Evolutionary conservation across 2,797 vertebrate genomes (phyloP).

Genomic region (Erethizon dorsatum): DNA sequence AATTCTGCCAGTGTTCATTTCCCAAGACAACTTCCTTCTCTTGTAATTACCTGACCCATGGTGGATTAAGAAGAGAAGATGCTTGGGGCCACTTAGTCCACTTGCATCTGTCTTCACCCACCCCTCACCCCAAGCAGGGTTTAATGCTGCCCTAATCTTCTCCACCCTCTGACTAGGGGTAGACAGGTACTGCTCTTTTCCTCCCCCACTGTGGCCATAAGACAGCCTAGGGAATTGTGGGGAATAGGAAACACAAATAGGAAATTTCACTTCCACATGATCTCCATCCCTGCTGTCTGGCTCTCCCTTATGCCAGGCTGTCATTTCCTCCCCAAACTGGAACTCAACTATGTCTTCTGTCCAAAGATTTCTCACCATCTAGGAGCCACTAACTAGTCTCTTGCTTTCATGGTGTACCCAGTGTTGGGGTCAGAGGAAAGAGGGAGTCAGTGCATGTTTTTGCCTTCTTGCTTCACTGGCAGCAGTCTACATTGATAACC

Average conservation of each 20-base stretch:
- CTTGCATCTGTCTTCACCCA: not conserved
- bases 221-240: not conserved
- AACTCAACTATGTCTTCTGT: not conserved
- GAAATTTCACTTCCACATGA: not conserved
- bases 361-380: not conserved
- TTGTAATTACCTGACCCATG: not conserved
- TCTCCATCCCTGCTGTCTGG: not conserved
- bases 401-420: not conserved
- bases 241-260: not conserved
- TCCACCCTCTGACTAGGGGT: not conserved
- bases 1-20: not conserved
- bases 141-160: not conserved
- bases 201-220: not conserved
- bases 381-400: not conserved
- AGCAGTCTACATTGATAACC: not conserved
- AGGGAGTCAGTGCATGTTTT: not conserved
- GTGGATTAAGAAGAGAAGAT: not conserved
- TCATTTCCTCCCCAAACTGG: not conserved
- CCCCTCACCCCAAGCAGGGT: not conserved
- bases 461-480: not conserved
- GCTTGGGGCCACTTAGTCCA: not conserved
- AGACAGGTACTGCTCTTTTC: not conserved
- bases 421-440: not conserved
- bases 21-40: not conserved
- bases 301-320: not conserved